These are phyloP conservation scores for Acanthosepion lycidas DNA, from an alignment of 2,888 invertebrate genomes.

Conservation along the genomic window DNA sequence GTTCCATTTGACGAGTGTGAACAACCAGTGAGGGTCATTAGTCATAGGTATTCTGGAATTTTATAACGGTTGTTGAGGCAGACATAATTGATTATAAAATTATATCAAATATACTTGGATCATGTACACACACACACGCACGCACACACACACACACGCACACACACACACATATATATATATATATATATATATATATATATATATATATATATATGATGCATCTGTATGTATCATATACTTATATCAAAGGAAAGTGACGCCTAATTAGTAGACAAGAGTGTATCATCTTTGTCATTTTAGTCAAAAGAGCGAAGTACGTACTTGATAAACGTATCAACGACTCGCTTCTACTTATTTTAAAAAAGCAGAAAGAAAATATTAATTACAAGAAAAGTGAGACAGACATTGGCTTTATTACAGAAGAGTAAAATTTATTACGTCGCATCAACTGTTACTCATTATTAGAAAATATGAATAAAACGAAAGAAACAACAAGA, in stretches of 20 bases:
- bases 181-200: background rate
- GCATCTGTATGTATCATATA: background rate
- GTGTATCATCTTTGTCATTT: conserved; percentile 23
- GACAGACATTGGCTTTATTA: background rate
- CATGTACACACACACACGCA: background rate
- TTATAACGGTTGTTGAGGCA: background rate
- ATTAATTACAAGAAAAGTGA: background rate
- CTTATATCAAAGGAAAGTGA: background rate
- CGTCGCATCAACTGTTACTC: background rate
- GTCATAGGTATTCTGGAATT: too few relatives aligned
- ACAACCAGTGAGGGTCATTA: too few relatives aligned
- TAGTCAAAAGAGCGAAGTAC: background rate
- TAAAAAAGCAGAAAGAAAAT: background rate
- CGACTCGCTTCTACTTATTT: background rate
- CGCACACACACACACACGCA: background rate
- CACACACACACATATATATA: background rate
- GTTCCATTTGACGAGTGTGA: too few relatives aligned
- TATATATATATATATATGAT: background rate
- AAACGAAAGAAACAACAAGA: background rate
- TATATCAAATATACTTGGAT: background rate
- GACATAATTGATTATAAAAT: background rate
- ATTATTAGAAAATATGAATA: background rate
- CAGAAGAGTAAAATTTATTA: background rate
- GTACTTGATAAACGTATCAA: conserved; percentile 33
- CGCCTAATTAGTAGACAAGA: background rate